phyloP scores from a whole-genome alignment of 2,888 invertebrate species.

The Philonicus albiceps region DNA sequence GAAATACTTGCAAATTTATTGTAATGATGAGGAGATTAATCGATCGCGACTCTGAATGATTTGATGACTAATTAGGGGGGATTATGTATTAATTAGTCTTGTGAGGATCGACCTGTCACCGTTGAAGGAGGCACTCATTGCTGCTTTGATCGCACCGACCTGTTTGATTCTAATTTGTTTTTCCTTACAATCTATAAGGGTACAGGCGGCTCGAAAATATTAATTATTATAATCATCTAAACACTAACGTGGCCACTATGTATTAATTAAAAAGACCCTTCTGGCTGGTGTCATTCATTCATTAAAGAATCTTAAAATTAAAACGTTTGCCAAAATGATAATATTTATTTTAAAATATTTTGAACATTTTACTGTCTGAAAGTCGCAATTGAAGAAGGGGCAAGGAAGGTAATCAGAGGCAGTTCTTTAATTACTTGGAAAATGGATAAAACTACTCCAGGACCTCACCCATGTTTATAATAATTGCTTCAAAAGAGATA shows the following conservation, averaged over 20 bases:
- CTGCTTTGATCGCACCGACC: neutral
- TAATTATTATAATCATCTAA: neutral
- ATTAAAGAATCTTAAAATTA: no score
- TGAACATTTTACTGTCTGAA: no score
- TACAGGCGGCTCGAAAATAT: neutral
- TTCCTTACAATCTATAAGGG: neutral
- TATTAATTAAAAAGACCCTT: no score
- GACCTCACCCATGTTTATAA: no score
- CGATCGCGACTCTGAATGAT: constrained; percentile 36
- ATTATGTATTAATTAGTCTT: constrained; percentile 42
- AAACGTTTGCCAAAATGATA: no score
- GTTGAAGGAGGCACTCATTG: neutral
- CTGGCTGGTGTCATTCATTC: no score
- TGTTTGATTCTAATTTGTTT: neutral
- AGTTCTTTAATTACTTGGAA: no score
- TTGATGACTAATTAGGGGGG: constrained; percentile 41
- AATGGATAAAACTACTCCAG: no score
- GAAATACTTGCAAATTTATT: constrained; percentile 40
- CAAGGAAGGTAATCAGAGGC: no score
- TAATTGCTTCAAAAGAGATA: no score
- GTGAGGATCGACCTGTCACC: neutral
- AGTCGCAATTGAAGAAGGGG: no score
- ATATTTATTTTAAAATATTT: no score
- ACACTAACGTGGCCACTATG: neutral
- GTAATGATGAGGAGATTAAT: constrained; percentile 37